Conservation (phyloP, 2,888 invertebrate genomes). For the Dasypogon diadema region DNA sequence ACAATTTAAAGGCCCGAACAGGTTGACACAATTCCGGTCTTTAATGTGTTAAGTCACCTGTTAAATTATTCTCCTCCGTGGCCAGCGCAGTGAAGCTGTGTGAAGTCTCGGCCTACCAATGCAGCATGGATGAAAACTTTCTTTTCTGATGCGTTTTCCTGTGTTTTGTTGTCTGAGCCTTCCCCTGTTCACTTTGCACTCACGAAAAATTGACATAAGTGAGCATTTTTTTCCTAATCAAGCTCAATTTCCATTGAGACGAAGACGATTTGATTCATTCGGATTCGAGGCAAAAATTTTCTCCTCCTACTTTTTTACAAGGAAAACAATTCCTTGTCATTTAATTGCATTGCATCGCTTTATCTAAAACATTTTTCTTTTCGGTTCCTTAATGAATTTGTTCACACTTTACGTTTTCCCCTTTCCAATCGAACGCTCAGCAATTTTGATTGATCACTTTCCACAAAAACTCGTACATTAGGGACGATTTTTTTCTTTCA, state of each 20-base stretch:
- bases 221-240: background rate
- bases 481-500: background rate
- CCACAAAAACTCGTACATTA: conserved; percentile 2
- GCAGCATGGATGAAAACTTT: conserved; percentile 41
- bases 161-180: background rate
- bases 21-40: conserved; percentile 50
- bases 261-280: background rate
- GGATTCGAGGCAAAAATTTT: background rate
- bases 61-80: conserved; percentile 32
- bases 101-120: background rate
- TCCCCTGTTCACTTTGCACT: conserved; percentile 17
- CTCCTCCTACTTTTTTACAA: conserved; percentile 25
- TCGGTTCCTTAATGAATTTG: background rate
- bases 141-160: conserved; percentile 33
- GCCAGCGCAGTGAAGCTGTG: conserved; percentile 2
- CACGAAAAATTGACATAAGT: conserved; percentile 25
- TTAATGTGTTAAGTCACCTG: conserved; percentile 49
- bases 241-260: background rate
- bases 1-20: conserved; percentile 25
- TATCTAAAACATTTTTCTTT: background rate
- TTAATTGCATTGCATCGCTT: background rate
- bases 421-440: conserved; percentile 2
- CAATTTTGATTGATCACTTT: conserved; percentile 46
- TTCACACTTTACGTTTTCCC: conserved; percentile 6
- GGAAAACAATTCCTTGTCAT: background rate